Evolutionary conservation across 2,113 vertebrate genomes (phyloP), one percentile per base, ranked within the genome.

Genomic region (Ceyx margarethae): DNA sequence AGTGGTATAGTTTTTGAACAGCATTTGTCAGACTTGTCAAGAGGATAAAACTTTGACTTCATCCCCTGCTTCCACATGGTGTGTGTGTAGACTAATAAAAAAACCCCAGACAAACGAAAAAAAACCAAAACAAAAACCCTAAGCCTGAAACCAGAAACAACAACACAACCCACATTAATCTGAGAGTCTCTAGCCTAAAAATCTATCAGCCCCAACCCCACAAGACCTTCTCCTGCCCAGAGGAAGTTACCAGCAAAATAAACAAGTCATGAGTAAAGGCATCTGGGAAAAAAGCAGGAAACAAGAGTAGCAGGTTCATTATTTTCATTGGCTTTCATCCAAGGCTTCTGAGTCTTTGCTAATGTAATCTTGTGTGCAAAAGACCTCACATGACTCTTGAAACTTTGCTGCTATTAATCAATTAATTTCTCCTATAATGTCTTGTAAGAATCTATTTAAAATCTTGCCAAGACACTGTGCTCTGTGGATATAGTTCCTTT

Each of bases 121-220:
- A 28, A 17, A 40, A 28, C 9, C 25, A 40, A 23, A 37, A 16
- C 23, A 26, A 6, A 5, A n/a, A n/a, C 48, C 45, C 17, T 18
- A 45, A 45, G 37, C 48, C 21, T 11, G 21, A 50, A 23, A 23
- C 22, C 48, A 25, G 8, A 50, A 11, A 12, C 48, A 50, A 22
- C 48, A 14, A 23, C 12, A 28, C 12, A 40, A 40, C 10, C 26
- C 25, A 54, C 48, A 50, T 50, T 50, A 50, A 50, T 50, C 48
- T 50, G 48, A 61, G 65, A 71, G 15, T 50, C 4, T 60, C 1
- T 72, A 26, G 20, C 13, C 5, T 60, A 57, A 82, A 37, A 72
- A 23, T 22, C 12, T 82, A 5, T 6, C 10, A 29, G n/a, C 15
- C 19, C 5, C 1, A 74, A 15, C 1, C 5, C 3, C 6, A 8